Evolutionary conservation across 2,113 vertebrate genomes (phyloP), one percentile per base, ranked within the genome.

Genomic region (Candoia aspera): DNA sequence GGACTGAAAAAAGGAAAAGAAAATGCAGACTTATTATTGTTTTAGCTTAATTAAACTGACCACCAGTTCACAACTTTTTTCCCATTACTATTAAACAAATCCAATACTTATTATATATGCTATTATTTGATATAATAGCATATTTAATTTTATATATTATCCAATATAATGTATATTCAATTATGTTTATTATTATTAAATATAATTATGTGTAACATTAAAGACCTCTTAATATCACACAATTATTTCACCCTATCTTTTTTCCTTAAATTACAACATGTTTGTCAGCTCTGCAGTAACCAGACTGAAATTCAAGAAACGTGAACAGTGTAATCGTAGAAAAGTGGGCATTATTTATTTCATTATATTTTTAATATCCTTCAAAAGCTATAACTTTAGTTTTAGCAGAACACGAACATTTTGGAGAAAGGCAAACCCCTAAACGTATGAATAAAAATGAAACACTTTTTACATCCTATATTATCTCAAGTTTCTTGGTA

Each of bases 41-140:
- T 93, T 95, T 95, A n/a, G 86, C 73, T 53, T 94, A 92, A 96
- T 93, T 92, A 92, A 95, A 93, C 92, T 90, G 89, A 95, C 91
- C 94, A 96, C 37, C 90, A 95, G 91, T 92, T 94, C 88, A 86
- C 86, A 86, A 33, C 64, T 68, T 68, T 68, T 68, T 86, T 84
- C 26, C 90, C 73, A 85, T 89, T 94, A 86, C 91, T 96, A 33
- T 92, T 84, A 62, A 49, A 53, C 10, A 9, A 49, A 84, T 94
- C 91, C 92, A 94, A 55, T 94, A 95, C 86, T 94, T 92, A 68
- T 68, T 68, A 5, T 29, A n/a, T 68, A 33, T 13, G n/a, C 17
- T 33, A n/a, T 33, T 68, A 29, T 68, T 68, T n/a, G n/a, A 33
- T 33, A 33, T 33, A 68, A 68, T n/a, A n/a, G 12, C 33, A n/a